Evolutionary conservation across 30 jellyfish, hydroid and myxozoan genomes (phyloP).

Genomic region (Haliclystus octoradiatus): DNA sequence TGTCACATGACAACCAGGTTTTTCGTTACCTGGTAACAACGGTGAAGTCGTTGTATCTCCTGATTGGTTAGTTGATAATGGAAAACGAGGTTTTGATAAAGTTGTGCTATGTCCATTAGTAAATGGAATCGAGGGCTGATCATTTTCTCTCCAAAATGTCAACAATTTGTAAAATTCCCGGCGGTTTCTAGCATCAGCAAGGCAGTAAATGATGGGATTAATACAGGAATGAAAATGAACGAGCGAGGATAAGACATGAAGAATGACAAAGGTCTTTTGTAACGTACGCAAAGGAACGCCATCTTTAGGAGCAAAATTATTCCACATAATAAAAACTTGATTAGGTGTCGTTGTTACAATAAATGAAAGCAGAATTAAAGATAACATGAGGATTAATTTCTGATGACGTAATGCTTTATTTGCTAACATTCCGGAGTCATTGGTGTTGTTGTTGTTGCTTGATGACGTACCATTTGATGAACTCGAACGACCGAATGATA

Average conservation of each 20-base stretch:
- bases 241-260: conserved; percentile 33
- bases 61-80: neutral
- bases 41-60: neutral
- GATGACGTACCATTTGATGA: too few relatives aligned
- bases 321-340: conserved; percentile 44
- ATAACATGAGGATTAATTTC: conserved; percentile 20
- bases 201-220: conserved; percentile 37
- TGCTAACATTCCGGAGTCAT: too few relatives aligned
- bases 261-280: conserved; percentile 21
- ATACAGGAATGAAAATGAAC: conserved; percentile 31
- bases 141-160: neutral
- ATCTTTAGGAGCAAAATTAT: conserved; percentile 28
- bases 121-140: neutral
- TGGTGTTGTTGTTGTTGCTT: neutral
- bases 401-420: neutral
- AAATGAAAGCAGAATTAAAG: conserved; percentile 18
- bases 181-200: conserved; percentile 28
- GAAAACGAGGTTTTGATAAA: neutral
- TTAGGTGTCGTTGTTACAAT: conserved; percentile 47
- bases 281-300: neutral
- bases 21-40: neutral
- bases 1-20: neutral
- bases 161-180: neutral
- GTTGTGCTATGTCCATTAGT: neutral
- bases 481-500: neutral